Evolutionary conservation across 2,113 vertebrate genomes (phyloP).

Genomic region (Nyctereutes procyonoides): DNA sequence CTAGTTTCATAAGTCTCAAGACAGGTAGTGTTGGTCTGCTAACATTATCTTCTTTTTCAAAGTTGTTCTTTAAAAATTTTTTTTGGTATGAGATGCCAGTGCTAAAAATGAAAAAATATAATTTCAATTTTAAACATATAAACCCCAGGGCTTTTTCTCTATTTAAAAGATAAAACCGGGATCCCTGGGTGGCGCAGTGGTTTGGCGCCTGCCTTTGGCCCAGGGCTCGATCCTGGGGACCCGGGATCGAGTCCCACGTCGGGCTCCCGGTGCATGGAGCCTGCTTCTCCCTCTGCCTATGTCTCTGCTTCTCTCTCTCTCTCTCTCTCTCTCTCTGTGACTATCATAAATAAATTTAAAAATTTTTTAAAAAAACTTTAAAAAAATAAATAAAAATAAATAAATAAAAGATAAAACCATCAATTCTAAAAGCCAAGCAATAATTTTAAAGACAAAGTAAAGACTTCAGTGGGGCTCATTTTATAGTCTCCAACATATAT

Average conservation of each 20-base stretch:
- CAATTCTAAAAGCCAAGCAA: conserved; percentile 45
- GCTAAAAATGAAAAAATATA: conserved; percentile 26
- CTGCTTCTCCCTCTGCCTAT: too few relatives aligned
- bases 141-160: not conserved
- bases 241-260: too few relatives aligned
- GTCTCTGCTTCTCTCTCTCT: too few relatives aligned
- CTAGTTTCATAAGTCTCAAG: not conserved
- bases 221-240: too few relatives aligned
- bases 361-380: too few relatives aligned
- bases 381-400: too few relatives aligned
- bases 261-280: too few relatives aligned
- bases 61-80: not conserved
- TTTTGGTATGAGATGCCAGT: not conserved
- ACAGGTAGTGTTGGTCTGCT: not conserved
- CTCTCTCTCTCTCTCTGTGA: too few relatives aligned
- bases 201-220: too few relatives aligned
- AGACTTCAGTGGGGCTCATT: not conserved
- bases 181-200: too few relatives aligned
- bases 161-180: conserved; percentile 49
- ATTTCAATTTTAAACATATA: not conserved
- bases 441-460: conserved; percentile 29
- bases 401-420: too few relatives aligned
- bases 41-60: not conserved
- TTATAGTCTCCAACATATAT: not conserved
- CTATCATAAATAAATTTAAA: too few relatives aligned